Evolutionary conservation across 1,140 invertebrate genomes (phyloP).

Genomic region (Pseudoatta argentina): DNA sequence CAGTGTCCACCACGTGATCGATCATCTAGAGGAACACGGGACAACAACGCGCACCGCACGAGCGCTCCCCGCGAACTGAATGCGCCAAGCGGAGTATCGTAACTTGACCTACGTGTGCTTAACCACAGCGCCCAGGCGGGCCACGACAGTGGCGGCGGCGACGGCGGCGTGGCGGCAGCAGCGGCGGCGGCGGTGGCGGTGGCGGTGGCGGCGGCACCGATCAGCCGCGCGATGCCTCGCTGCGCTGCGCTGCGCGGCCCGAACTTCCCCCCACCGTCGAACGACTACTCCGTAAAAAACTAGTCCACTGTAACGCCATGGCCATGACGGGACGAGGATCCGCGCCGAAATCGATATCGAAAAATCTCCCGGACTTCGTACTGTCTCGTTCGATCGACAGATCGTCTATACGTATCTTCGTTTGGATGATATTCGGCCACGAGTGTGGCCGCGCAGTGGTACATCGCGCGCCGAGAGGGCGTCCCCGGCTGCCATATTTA

Average conservation of each 20-base stretch:
- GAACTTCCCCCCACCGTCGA: conserved; percentile 73
- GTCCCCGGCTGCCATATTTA: conserved; percentile 91
- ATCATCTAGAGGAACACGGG: too few species aligned
- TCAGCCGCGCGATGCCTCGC: conserved; percentile 77
- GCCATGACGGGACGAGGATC: conserved; percentile 22
- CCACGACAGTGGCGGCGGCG: too few species aligned
- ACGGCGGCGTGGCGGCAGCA: too few species aligned
- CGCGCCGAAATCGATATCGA: conserved; percentile 17
- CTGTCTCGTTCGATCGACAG: too few species aligned
- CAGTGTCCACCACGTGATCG: too few species aligned
- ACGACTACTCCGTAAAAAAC: conserved; percentile 71
- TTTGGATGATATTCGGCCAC: conserved; percentile 51
- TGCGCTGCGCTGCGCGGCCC: conserved; percentile 76
- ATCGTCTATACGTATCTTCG: background rate
- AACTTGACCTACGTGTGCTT: too few species aligned
- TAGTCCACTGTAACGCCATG: conserved; percentile 72
- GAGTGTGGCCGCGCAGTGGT: conserved; percentile 81
- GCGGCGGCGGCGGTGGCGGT: too few species aligned
- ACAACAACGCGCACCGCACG: too few species aligned
- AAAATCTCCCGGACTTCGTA: conserved; percentile 38
- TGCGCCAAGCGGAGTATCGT: too few species aligned
- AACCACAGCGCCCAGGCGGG: too few species aligned
- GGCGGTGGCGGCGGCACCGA: conserved; percentile 61
- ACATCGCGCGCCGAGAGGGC: conserved; percentile 87
- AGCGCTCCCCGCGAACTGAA: too few species aligned